Base-by-base conservation (phyloP, 2,113 vertebrate genomes). In the Takifugu bimaculatus region DNA sequence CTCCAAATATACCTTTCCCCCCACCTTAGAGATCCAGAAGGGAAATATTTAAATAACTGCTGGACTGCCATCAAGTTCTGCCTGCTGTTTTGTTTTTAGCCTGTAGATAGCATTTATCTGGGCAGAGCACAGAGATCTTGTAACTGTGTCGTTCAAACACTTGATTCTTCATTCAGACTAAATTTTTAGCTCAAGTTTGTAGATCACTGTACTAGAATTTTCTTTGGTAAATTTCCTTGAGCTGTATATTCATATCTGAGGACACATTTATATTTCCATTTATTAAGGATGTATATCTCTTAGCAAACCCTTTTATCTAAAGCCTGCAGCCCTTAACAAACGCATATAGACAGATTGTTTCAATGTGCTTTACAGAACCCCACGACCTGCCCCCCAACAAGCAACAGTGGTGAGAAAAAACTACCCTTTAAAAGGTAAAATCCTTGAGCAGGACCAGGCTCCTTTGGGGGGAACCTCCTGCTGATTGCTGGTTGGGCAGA, bases 1-100 rank as follows among this genome's bases (percentile, higher is more conserved):
- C 81, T 87, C 83, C 88, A 85, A 92, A 87, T 85, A 89, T 90
- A 86, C 75, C 89, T 92, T 90, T 91, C 84, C 86, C 74, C 61
- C 74, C 60, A 43, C 80, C 77, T 87, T 75, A 60, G 52, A 6
- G 79, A 92, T 91, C 90, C 88, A 88, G 75, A 87, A 77, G 88
- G 86, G 84, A 88, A 93, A 91, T 90, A 90, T 91, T 92, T 89
- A 77, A 83, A 79, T 64, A 66, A 85, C 82, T 83, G 71, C 61
- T 55, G 65, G 54, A 67, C 50, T 12, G 27, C 74, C 75, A 77
- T 75, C 44, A 61, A 44, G 60, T 51, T 50, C 72, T 14, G 60
- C 72, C 70, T 57, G 57, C 51, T 53, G 82, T 63, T 85, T 82
- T 80, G 82, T 66, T 72, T 65, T 72, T 1, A 42, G 64, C 65